Evolutionary conservation across 2,113 vertebrate species (phyloP).

Genomic region (Pachyramphus minor): DNA sequence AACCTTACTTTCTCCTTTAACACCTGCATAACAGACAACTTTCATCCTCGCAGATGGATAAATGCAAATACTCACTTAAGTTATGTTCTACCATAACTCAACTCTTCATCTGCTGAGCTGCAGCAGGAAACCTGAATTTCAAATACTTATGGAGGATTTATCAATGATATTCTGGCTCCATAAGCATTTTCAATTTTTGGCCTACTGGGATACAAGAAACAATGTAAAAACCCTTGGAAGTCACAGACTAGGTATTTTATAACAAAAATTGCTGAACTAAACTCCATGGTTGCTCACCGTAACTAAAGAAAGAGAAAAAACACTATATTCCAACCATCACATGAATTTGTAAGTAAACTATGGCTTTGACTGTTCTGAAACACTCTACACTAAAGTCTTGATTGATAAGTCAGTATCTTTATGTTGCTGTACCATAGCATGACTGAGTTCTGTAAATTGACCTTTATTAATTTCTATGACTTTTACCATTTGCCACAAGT

Average conservation of each 20-base stretch:
- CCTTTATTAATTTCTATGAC: fast-evolving
- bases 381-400: fast-evolving
- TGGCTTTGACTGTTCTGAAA: background rate
- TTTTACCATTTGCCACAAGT: background rate
- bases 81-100: background rate
- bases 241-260: background rate
- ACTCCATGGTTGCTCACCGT: background rate
- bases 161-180: background rate
- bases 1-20: background rate
- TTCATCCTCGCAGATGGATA: background rate
- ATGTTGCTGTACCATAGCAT: background rate
- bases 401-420: background rate
- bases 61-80: background rate
- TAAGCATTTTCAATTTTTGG: background rate
- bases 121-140: background rate
- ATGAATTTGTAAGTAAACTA: background rate
- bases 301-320: background rate
- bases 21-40: background rate
- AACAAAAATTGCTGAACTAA: background rate
- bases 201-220: background rate
- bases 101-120: background rate
- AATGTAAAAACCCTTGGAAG: background rate
- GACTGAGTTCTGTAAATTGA: background rate
- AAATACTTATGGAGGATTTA: background rate
- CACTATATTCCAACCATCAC: fast-evolving